These are phyloP conservation scores for Noctilio leporinus DNA, from an alignment of 2,113 vertebrate genomes.

Conservation along the genomic window DNA sequence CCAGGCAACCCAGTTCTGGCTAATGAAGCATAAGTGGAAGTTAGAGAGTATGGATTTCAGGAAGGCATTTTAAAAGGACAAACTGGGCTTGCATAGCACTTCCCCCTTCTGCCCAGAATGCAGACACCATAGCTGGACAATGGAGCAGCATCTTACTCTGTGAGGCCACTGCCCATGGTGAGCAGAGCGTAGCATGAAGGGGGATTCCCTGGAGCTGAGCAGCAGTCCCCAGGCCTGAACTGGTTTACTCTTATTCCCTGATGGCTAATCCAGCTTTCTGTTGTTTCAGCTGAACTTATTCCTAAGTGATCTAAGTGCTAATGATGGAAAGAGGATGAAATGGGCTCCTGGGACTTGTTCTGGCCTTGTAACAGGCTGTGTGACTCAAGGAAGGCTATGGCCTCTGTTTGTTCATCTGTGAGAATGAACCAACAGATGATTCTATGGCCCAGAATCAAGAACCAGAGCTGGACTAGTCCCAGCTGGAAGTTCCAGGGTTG, in stretches of 20 bases:
- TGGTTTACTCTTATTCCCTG: not conserved
- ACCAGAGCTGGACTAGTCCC: not conserved
- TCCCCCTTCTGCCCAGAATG: not conserved
- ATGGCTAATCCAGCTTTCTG: not conserved
- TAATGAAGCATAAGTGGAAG: not conserved
- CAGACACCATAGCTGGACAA: not conserved
- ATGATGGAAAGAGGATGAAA: not conserved
- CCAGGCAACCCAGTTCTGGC: not conserved
- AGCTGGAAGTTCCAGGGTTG: not conserved
- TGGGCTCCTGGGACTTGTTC: not conserved
- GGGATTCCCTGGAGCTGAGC: fast-evolving
- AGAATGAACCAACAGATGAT: not conserved
- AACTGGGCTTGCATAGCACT: not conserved
- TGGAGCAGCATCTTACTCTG: not conserved
- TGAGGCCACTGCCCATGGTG: fast-evolving
- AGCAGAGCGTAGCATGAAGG: too few species aligned
- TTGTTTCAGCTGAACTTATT: not conserved
- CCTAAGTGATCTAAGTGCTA: too few species aligned
- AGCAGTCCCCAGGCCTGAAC: not conserved
- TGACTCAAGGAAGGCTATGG: not conserved
- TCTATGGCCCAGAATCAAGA: not conserved
- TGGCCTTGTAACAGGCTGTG: not conserved
- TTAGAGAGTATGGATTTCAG: not conserved
- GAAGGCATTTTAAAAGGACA: not conserved
- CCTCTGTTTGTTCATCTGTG: not conserved